These are phyloP conservation scores for Mythimna albipuncta DNA, from an alignment of 2,888 invertebrate species.

Conservation along the genomic window DNA sequence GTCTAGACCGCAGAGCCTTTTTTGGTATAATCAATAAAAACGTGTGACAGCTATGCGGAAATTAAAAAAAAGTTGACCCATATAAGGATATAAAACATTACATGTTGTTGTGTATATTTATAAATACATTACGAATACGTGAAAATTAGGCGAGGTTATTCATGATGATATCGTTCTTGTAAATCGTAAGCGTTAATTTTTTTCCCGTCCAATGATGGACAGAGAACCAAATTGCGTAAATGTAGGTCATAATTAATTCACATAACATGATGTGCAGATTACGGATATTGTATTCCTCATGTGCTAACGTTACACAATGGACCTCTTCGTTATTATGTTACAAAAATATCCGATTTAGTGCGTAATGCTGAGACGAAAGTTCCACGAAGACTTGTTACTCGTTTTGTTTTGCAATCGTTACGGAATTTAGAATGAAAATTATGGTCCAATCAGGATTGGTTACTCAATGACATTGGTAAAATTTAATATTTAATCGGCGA, in stretches of 20 bases:
- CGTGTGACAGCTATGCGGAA: constrained; percentile 44
- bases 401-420: constrained; percentile 43
- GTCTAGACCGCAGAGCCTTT: constrained; percentile 41
- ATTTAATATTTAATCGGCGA: constrained; percentile 44
- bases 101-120: constrained; percentile 9
- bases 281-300: constrained; percentile 46
- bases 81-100: constrained; percentile 7
- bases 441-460: constrained; percentile 33
- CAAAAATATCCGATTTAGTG: constrained; percentile 45
- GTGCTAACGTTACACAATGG: constrained; percentile 46
- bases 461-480: constrained; percentile 31
- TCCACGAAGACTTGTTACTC: constrained; percentile 25
- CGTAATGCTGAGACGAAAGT: constrained; percentile 43
- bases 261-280: constrained; percentile 52
- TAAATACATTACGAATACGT: constrained; percentile 25
- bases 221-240: constrained; percentile 46
- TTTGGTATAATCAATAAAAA: constrained; percentile 48
- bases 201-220: constrained; percentile 33
- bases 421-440: constrained; percentile 33
- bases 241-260: constrained; percentile 60
- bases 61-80: constrained; percentile 30
- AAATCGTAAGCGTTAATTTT: constrained; percentile 15
- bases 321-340: constrained; percentile 35
- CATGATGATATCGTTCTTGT: constrained; percentile 35
- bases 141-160: constrained; percentile 31